phyloP scores from a whole-genome alignment of 23 tunicate species.

The Halocynthia roretzi region DNA sequence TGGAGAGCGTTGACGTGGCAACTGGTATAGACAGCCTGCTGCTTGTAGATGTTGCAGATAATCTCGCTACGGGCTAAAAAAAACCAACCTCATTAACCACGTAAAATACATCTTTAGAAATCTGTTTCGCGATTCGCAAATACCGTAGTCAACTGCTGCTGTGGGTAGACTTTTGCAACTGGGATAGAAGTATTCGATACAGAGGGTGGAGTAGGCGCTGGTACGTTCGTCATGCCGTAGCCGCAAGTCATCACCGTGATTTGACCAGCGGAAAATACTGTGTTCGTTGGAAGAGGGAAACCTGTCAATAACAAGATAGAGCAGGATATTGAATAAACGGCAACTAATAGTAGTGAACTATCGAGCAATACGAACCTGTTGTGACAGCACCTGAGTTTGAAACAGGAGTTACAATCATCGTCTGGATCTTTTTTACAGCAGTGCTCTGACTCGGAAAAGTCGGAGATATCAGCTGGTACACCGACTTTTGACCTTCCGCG shows the following conservation, averaged over 20 bases:
- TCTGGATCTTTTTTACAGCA: no score
- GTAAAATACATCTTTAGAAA: background rate
- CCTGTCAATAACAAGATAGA: background rate
- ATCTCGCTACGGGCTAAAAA: constrained; percentile 12
- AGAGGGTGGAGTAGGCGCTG: constrained; percentile 30
- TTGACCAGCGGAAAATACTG: constrained; percentile 8
- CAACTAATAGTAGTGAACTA: no score
- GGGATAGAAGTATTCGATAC: constrained; percentile 37
- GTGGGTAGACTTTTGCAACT: constrained; percentile 69
- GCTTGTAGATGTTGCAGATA: constrained; percentile 3
- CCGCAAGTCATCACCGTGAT: constrained; percentile 23
- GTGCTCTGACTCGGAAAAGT: no score
- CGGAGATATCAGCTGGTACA: no score
- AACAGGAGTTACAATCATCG: no score
- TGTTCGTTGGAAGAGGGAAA: background rate
- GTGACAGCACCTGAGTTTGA: no score
- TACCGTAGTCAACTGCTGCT: constrained; percentile 21
- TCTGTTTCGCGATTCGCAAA: background rate
- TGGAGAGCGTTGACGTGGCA: background rate
- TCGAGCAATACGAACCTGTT: no score
- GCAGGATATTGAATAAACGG: no score
- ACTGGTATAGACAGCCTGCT: constrained; percentile 18
- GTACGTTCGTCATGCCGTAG: constrained; percentile 11
- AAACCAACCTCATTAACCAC: background rate
- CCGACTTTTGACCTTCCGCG: no score